phyloP scores from a whole-genome alignment of 2,113 vertebrate species.

The Oceanodroma tethys region DNA sequence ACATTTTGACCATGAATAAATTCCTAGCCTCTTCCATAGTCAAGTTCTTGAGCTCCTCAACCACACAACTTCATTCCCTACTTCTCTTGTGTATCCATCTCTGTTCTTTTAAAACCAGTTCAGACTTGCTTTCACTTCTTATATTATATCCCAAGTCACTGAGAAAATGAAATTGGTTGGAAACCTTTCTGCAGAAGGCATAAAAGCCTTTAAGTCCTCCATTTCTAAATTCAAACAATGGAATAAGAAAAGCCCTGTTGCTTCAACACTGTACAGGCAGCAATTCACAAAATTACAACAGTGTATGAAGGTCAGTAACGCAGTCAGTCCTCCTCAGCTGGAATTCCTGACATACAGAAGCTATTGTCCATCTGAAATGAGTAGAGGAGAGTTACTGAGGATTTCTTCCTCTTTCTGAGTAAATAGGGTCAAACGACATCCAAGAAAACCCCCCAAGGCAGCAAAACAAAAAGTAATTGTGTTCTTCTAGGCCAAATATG shows the following conservation, averaged over 20 bases:
- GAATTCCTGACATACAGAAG: slow-evolving; percentile 51
- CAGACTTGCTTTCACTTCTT: not conserved
- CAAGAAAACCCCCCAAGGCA: slow-evolving; percentile 3
- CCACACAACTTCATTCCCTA: fast-evolving
- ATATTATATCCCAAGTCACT: not conserved
- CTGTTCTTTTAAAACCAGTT: not conserved
- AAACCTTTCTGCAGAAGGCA: not conserved
- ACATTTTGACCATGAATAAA: not conserved
- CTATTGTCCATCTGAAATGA: slow-evolving; percentile 22
- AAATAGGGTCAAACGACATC: slow-evolving; percentile 31
- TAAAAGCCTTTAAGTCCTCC: slow-evolving; percentile 11
- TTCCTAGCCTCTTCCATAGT: not conserved
- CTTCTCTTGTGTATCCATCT: not conserved
- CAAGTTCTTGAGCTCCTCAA: not conserved
- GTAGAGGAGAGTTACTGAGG: not conserved
- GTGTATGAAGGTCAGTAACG: slow-evolving; percentile 43
- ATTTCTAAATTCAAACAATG: not conserved
- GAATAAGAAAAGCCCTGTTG: slow-evolving; percentile 41
- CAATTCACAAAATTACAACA: not conserved
- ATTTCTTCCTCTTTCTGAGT: slow-evolving; percentile 34
- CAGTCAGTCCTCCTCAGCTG: slow-evolving; percentile 50
- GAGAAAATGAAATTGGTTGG: not conserved
- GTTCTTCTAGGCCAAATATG: slow-evolving; percentile 5
- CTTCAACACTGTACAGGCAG: not conserved
- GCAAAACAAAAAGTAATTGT: slow-evolving; percentile 32